Conservation (phyloP, 2,888 invertebrate genomes). For the Peribatodes rhomboidaria region DNA sequence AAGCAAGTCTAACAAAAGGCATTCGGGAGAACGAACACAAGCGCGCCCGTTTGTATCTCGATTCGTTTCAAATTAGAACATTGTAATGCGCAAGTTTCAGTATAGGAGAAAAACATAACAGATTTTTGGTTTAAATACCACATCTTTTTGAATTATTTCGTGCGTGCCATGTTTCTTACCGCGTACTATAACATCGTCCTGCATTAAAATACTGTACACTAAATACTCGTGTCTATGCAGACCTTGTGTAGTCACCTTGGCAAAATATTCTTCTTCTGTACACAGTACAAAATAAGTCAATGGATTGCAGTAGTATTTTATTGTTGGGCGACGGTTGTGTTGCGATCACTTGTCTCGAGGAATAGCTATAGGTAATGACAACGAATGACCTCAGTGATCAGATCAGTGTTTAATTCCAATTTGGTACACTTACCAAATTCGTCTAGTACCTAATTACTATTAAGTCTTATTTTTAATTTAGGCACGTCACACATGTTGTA, state of each 20-base stretch:
- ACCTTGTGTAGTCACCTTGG: too few species aligned
- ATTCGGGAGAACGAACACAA: too few species aligned
- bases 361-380: constrained; percentile 52
- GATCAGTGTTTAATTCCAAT: constrained; percentile 77
- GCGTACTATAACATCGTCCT: constrained; percentile 21
- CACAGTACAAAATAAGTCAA: neutral
- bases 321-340: constrained; percentile 42
- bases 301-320: constrained; percentile 17
- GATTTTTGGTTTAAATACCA: neutral
- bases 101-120: neutral
- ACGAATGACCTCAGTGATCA: constrained; percentile 68
- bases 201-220: constrained; percentile 10
- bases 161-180: constrained; percentile 53
- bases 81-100: neutral
- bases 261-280: too few species aligned
- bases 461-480: constrained; percentile 69
- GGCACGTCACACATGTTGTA: constrained; percentile 54
- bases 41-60: too few species aligned
- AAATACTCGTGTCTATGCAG: too few species aligned
- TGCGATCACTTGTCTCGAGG: constrained; percentile 63
- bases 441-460: constrained; percentile 78
- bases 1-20: neutral
- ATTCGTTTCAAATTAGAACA: neutral
- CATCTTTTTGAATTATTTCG: constrained; percentile 13
- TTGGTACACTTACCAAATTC: constrained; percentile 79